Conservation (phyloP, 1,140 invertebrate species). For the Drosophila varians region DNA sequence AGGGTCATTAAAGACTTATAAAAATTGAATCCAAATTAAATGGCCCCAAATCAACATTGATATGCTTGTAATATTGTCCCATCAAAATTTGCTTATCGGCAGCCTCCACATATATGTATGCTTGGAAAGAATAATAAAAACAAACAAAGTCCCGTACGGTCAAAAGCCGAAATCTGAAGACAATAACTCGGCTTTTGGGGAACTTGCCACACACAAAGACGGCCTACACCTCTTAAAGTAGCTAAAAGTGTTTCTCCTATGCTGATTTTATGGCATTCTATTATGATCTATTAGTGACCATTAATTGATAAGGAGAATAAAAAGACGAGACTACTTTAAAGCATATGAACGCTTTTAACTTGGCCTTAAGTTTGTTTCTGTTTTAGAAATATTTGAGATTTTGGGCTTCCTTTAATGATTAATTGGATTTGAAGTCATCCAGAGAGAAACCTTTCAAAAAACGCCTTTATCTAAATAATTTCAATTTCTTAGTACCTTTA, state of each 20-base stretch:
- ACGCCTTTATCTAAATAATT: background rate
- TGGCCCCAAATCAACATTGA: constrained; percentile 50
- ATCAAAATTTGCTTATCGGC: constrained; percentile 63
- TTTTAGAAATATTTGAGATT: background rate
- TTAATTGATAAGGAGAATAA: constrained; percentile 66
- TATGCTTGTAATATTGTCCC: constrained; percentile 39
- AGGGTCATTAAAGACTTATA: constrained; percentile 62
- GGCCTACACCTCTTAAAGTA: constrained; percentile 49
- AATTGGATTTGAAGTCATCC: too few species aligned
- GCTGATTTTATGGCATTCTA: constrained; percentile 61
- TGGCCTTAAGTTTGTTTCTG: background rate
- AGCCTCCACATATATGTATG: constrained; percentile 22
- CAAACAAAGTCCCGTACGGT: constrained; percentile 6
- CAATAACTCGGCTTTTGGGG: constrained; percentile 10
- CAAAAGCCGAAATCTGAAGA: constrained; percentile 7
- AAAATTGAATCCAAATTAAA: constrained; percentile 72
- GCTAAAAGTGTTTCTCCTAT: constrained; percentile 45
- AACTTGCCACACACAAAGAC: constrained; percentile 53
- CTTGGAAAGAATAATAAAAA: constrained; percentile 36
- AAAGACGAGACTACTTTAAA: constrained; percentile 12
- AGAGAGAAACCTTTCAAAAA: too few species aligned
- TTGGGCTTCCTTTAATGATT: background rate
- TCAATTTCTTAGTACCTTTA: background rate
- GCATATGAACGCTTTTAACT: constrained; percentile 7
- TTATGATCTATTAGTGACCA: constrained; percentile 77